phyloP scores from a whole-genome alignment of 2,113 vertebrate species.

The Trematocara macrostoma region DNA sequence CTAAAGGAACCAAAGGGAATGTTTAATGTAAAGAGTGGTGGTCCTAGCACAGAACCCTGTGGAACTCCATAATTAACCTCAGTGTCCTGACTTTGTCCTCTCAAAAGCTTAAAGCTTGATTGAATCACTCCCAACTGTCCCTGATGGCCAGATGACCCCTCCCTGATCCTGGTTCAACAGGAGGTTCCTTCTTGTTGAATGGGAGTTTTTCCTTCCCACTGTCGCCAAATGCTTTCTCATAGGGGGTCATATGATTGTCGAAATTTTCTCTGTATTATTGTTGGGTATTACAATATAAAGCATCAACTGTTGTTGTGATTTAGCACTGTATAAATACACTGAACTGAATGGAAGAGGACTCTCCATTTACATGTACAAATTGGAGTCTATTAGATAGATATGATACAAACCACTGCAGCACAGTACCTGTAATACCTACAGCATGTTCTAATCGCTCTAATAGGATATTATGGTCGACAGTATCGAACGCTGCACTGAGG shows the following conservation, averaged over 20 bases:
- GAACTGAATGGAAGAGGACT: neutral
- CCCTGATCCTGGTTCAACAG: neutral
- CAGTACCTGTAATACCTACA: neutral
- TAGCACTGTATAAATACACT: neutral
- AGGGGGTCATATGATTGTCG: accelerated
- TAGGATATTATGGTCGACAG: too few relatives aligned
- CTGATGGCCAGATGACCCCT: neutral
- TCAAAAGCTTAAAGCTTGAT: neutral
- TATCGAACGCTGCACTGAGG: too few relatives aligned
- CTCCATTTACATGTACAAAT: accelerated
- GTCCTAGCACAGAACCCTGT: neutral
- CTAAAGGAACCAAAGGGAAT: neutral
- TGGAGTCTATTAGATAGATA: neutral
- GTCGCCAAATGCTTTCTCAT: neutral
- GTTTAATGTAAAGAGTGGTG: neutral
- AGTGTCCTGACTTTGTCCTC: neutral
- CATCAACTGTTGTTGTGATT: neutral
- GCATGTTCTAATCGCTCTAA: neutral
- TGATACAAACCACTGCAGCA: accelerated
- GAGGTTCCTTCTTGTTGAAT: neutral
- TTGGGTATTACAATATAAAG: neutral
- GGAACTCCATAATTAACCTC: neutral
- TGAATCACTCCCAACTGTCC: neutral
- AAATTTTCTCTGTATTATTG: neutral
- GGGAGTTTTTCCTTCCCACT: neutral